These are phyloP conservation scores for Brachionus sp. DNA, from an alignment of 1,140 invertebrate species.

Conservation along the genomic window DNA sequence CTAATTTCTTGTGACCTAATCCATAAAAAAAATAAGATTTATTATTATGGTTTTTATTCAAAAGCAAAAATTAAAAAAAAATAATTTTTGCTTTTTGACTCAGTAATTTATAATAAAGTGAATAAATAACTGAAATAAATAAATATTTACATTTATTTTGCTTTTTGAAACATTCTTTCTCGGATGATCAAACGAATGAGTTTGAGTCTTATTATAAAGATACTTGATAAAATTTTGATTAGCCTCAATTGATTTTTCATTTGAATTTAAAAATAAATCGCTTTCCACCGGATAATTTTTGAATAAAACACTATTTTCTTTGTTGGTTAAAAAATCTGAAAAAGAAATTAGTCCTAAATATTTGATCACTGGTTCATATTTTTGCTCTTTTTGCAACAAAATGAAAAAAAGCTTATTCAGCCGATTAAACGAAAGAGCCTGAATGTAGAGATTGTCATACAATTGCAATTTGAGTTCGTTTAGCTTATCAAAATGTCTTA, in stretches of 20 bases:
- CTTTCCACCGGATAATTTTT: slow-evolving; percentile 1
- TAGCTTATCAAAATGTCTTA: not conserved
- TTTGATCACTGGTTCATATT: not conserved
- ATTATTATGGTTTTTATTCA: too few relatives aligned
- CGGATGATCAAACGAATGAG: not conserved
- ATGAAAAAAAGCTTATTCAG: slow-evolving; percentile 10
- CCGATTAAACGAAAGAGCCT: not conserved
- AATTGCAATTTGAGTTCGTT: not conserved
- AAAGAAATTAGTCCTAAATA: slow-evolving; percentile 8
- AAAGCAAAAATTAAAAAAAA: not conserved
- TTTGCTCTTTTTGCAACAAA: slow-evolving; percentile 2
- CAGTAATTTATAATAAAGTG: too few relatives aligned
- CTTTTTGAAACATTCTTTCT: not conserved
- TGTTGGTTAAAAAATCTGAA: not conserved
- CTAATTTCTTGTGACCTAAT: not conserved
- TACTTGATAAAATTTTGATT: slow-evolving; percentile 21
- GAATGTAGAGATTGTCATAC: not conserved
- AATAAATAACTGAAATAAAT: too few relatives aligned
- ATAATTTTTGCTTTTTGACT: too few relatives aligned
- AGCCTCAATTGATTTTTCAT: not conserved
- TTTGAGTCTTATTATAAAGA: slow-evolving; percentile 9
- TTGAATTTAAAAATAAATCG: not conserved
- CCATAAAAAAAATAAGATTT: too few relatives aligned
- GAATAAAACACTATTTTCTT: not conserved
- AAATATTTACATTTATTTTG: slow-evolving; percentile 10